These are phyloP conservation scores for Peromyscus eremicus DNA, from an alignment of 2,797 vertebrate genomes.

Conservation along the genomic window DNA sequence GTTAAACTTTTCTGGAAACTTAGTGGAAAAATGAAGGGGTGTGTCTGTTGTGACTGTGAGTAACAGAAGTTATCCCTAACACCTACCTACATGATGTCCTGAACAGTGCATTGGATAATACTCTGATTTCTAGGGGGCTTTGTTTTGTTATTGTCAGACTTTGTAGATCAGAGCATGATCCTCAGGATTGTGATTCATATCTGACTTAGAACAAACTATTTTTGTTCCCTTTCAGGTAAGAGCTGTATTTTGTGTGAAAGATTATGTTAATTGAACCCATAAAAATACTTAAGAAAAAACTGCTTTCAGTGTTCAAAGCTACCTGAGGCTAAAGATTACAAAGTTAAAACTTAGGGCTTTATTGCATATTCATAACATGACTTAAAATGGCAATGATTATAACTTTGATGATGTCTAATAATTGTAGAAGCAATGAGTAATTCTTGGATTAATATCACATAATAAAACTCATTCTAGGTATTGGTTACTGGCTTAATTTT, in stretches of 20 bases:
- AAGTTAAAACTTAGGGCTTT: not conserved
- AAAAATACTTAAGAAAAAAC: not conserved
- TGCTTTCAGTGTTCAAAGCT: not conserved
- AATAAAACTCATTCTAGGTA: not conserved
- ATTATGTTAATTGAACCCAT: not conserved
- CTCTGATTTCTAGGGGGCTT: not conserved
- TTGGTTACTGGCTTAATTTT: not conserved
- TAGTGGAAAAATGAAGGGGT: not conserved
- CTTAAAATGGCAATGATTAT: not conserved
- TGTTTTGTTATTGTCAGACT: not conserved
- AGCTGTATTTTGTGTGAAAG: not conserved
- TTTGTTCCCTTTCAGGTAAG: not conserved
- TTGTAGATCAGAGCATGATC: not conserved
- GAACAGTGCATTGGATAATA: not conserved
- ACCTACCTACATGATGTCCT: not conserved
- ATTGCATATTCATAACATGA: not conserved
- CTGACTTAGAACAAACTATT: not conserved
- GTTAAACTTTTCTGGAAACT: not conserved
- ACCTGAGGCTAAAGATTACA: not conserved
- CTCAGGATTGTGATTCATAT: not conserved
- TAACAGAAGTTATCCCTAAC: not conserved
- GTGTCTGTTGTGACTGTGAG: not conserved
- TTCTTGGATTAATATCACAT: not conserved
- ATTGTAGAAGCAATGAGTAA: not conserved
- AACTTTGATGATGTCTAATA: not conserved